Conservation (phyloP, 2,797 vertebrate genomes). For the Morus bassanus region DNA sequence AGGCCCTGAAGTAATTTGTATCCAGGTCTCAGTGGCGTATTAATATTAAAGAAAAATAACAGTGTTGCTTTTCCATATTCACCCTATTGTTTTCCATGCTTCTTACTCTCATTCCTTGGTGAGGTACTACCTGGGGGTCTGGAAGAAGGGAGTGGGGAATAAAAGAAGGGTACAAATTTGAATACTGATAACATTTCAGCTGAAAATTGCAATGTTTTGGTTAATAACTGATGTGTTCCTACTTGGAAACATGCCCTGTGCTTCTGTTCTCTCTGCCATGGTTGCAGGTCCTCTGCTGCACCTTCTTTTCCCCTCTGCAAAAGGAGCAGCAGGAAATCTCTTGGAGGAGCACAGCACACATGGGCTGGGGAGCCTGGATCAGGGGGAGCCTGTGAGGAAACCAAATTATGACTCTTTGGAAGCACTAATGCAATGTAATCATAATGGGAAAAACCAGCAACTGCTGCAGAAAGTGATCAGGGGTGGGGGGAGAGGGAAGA, state of each 20-base stretch:
- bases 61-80: neutral
- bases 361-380: rapidly evolving
- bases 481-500: neutral
- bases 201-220: neutral
- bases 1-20: neutral
- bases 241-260: neutral
- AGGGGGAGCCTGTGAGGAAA: neutral
- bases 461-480: neutral
- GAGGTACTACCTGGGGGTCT: neutral
- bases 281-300: neutral
- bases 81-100: neutral
- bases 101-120: neutral
- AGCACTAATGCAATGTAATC: neutral
- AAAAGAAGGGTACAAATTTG: neutral
- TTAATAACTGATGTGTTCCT: neutral
- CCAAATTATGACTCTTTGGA: neutral
- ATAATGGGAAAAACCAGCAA: neutral
- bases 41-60: neutral
- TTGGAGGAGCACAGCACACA: neutral
- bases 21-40: neutral
- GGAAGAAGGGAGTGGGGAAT: neutral
- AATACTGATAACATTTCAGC: neutral
- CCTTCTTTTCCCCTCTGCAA: neutral
- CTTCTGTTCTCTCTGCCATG: neutral
- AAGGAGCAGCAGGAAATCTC: neutral